Evolutionary conservation across 2,113 vertebrate genomes (phyloP), one percentile per base, ranked within the genome.

Genomic region (Fulmarus glacialis): DNA sequence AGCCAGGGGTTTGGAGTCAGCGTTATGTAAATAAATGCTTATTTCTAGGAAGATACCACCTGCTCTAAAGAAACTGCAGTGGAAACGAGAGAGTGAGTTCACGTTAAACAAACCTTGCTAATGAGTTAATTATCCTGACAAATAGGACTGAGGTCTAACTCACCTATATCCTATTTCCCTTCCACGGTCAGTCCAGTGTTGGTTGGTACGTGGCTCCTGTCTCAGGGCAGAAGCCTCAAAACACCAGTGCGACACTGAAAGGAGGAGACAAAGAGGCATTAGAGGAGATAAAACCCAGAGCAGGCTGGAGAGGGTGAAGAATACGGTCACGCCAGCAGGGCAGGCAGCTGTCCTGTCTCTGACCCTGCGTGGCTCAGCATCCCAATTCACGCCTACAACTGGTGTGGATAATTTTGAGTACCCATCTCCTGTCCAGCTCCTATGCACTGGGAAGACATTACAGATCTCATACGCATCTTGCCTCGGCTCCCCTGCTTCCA

Each of bases 401-500:
- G 20, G 4, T 2, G 22, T 0, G 1, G 48, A 3, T 1, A 1
- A 4, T 20, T 26, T 4, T 6, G 58, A 38, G 43, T 6, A 3
- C 15, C 38, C 32, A 6, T 2, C 15, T 12, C 19, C 19, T 5
- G 17, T 0, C 34, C 34, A 12, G 50, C 45, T 16, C 26, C 47
- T 1, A 0, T 0, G 7, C 62, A 4, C 40, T 0, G 0, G n/a
- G 38, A 59, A 55, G 59, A 8, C 0, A 3, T 9, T 23, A 9
- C 56, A 9, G 8, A 11, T 3, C 40, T 4, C 32, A 9, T 0
- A 3, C 4, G 0, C 66, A 3, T 4, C 32, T 12, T 13, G 19
- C 53, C 81, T 12, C 4, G 0, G 12, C 2, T n/a, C 29, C 22
- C 29, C 11, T 0, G 8, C 8, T 34, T 15, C n/a, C 72, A 19